phyloP scores from a whole-genome alignment of 92 coral and sea anemone genomes.

The Muricea muricata region DNA sequence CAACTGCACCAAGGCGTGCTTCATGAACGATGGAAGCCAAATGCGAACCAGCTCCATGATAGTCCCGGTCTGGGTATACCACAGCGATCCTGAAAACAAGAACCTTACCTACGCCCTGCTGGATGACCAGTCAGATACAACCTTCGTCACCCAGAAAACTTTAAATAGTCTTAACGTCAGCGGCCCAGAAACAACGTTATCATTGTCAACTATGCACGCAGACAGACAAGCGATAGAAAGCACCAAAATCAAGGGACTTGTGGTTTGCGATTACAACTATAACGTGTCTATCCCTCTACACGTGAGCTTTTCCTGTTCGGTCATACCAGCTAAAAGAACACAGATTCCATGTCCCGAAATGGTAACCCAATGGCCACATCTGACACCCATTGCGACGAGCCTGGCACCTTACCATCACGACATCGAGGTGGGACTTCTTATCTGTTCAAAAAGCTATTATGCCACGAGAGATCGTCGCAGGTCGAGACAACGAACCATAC shows the following conservation, averaged over 20 bases:
- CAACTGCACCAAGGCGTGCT: neutral
- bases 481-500: neutral
- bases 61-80: constrained; percentile 67
- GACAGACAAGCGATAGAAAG: no score
- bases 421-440: constrained; percentile 56
- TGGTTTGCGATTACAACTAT: no score
- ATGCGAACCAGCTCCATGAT: constrained; percentile 59
- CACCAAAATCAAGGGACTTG: no score
- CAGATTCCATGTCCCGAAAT: neutral
- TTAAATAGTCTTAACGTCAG: constrained; percentile 29
- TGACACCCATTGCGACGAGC: neutral
- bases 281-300: no score
- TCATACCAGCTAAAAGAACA: neutral
- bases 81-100: constrained; percentile 28
- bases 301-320: no score
- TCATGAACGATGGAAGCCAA: constrained; percentile 17
- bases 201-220: no score
- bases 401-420: neutral
- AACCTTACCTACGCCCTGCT: constrained; percentile 61
- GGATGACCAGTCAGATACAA: constrained; percentile 72
- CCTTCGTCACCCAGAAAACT: constrained; percentile 32
- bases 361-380: constrained; percentile 7
- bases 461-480: constrained; percentile 57
- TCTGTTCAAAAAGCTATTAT: constrained; percentile 62
- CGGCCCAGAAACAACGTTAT: no score